Evolutionary conservation across 2,113 vertebrate genomes (phyloP).

Genomic region (Pterocles gutturalis): DNA sequence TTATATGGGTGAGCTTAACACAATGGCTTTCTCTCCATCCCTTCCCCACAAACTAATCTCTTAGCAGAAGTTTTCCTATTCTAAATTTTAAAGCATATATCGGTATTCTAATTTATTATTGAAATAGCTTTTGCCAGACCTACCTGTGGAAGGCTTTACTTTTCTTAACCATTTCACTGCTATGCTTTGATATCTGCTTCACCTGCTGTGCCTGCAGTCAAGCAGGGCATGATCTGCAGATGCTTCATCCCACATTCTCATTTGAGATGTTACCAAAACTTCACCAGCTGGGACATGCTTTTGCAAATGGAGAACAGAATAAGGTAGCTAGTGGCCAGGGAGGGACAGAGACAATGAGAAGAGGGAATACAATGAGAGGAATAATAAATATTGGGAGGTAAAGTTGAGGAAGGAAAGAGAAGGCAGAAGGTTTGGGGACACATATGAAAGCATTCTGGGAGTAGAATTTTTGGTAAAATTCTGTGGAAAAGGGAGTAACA

Average conservation of each 20-base stretch:
- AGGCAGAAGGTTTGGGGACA: not conserved
- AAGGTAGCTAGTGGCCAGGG: not conserved
- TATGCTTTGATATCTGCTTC: conserved; percentile 12
- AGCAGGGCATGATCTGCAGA: not conserved
- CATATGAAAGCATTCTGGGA: not conserved
- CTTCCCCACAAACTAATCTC: not conserved
- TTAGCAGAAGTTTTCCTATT: not conserved
- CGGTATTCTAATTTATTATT: not conserved
- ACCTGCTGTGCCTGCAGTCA: conserved; percentile 8
- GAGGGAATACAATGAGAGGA: not conserved
- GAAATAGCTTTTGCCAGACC: not conserved
- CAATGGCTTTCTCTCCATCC: not conserved
- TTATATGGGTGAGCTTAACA: not conserved
- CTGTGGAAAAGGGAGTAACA: not conserved
- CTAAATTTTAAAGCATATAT: not conserved
- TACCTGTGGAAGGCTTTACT: not conserved
- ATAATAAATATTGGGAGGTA: not conserved
- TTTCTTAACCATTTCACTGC: conserved; percentile 38
- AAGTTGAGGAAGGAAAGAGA: not conserved
- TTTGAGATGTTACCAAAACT: conserved; percentile 32
- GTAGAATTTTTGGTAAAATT: not conserved
- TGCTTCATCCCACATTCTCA: conserved; percentile 13
- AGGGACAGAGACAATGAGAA: not conserved
- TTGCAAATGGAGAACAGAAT: conserved; percentile 25
- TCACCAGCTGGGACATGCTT: not conserved